Percentiles rank a stretch among this genome's conserved stretches.
Evolutionary conservation across 2,113 vertebrate genomes (phyloP).

Genomic region (Ovibos moschatus): DNA sequence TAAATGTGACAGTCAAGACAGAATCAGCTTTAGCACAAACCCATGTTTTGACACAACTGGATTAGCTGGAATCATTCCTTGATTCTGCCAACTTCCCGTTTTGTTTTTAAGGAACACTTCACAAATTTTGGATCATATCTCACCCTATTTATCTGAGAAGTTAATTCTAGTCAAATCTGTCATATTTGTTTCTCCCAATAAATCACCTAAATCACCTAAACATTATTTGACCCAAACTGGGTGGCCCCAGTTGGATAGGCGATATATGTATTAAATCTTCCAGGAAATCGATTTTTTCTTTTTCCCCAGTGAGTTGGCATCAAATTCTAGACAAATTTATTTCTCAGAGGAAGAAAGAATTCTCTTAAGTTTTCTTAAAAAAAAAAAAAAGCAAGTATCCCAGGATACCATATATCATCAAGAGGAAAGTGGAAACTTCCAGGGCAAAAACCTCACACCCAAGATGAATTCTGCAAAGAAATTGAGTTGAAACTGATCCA

Average conservation of each 20-base stretch:
- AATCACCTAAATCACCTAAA: neutral
- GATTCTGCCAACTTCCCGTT: accelerated
- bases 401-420: neutral
- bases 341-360: neutral
- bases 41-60: accelerated
- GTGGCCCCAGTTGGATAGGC: neutral
- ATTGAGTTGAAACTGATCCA: neutral
- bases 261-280: neutral
- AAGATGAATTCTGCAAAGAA: neutral
- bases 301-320: neutral
- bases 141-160: neutral
- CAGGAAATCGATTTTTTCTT: neutral
- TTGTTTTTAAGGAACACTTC: neutral
- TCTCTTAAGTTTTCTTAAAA: neutral
- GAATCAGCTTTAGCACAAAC: neutral
- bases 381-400: neutral
- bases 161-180: neutral
- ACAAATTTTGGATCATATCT: neutral
- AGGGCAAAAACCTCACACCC: neutral
- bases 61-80: neutral
- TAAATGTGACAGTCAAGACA: neutral
- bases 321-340: neutral
- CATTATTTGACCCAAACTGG: neutral
- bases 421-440: neutral
- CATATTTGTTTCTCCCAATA: neutral